These are phyloP conservation scores for Odocoileus virginianus DNA, from an alignment of 2,113 vertebrate species.

Conservation along the genomic window DNA sequence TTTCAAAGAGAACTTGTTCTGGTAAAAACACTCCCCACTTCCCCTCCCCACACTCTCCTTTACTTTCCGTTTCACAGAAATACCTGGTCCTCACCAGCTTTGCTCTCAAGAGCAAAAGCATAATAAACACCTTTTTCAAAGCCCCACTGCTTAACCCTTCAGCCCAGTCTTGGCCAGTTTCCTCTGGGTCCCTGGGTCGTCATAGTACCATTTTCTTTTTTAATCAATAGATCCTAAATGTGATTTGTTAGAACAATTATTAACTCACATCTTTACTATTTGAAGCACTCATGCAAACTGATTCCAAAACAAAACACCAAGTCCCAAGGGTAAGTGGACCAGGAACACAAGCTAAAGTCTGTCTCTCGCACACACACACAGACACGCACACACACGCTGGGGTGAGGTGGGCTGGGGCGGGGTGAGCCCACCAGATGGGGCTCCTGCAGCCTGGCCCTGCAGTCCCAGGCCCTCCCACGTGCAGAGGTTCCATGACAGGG, in stretches of 20 bases:
- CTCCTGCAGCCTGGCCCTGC: background rate
- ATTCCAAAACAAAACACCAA: background rate
- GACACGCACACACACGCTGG: background rate
- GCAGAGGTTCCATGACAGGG: rapidly evolving
- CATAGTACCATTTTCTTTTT: background rate
- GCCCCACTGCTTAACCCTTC: background rate
- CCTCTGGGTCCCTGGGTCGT: too few species aligned
- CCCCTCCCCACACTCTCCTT: background rate
- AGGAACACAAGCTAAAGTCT: background rate
- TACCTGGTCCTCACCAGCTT: background rate
- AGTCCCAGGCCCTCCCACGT: rapidly evolving
- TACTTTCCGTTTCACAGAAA: background rate
- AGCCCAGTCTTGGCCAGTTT: background rate
- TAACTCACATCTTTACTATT: background rate
- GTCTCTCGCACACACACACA: rapidly evolving
- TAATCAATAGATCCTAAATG: background rate
- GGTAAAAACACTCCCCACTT: background rate
- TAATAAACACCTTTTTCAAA: background rate
- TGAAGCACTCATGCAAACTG: background rate
- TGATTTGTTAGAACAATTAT: background rate
- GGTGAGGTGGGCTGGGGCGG: background rate
- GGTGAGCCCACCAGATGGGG: background rate
- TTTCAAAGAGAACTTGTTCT: background rate
- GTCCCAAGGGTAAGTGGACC: background rate
- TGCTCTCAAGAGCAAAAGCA: background rate